Evolutionary conservation across 2,888 invertebrate genomes (phyloP), one percentile per base, ranked within the genome.

Genomic region (Loripinus fragilis): DNA sequence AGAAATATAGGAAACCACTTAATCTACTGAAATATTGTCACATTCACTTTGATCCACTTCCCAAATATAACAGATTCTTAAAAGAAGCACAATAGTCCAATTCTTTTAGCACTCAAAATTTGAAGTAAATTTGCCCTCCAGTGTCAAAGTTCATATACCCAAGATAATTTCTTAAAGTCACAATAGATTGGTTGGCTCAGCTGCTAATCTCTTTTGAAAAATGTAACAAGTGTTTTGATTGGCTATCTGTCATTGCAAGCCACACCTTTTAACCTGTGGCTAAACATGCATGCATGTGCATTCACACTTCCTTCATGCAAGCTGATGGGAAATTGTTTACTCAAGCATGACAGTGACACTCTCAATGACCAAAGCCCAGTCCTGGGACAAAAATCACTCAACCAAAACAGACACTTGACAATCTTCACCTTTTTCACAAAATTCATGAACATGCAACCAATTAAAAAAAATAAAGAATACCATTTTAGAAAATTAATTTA

Each of bases 21-120:
- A 74, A 60, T 55, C 66, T 73, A 8, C 25, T 76, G 80, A 80
- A 30, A 74, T 64, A 38, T 68, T 67, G n/a, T 80, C 80, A 80
- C 76, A 70, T 17, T 12, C 20, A 45, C n/a, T n/a, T n/a, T 68
- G 30, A 69, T 68, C 68, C 60, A 60, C 60, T 20, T 5, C 23
- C 15, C 60, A 60, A 20, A 33, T 25, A 33, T 60, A 60, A 30
- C 28, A 60, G 52, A 60, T 12, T 33, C 15, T 60, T 30, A 12
- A 60, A 23, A 33, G 28, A 60, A 60, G 17, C 55, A 55, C 33
- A 60, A 60, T 60, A 60, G 33, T 23, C 33, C 33, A 60, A n/a
- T 20, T 10, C 25, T 17, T 33, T 60, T 60, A 28, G 7, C 1
- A 30, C 7, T 33, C 15, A 33, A 60, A 33, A 33, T 60, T 60